Conservation (phyloP, 2,888 invertebrate genomes). For the Carabus problematicus region DNA sequence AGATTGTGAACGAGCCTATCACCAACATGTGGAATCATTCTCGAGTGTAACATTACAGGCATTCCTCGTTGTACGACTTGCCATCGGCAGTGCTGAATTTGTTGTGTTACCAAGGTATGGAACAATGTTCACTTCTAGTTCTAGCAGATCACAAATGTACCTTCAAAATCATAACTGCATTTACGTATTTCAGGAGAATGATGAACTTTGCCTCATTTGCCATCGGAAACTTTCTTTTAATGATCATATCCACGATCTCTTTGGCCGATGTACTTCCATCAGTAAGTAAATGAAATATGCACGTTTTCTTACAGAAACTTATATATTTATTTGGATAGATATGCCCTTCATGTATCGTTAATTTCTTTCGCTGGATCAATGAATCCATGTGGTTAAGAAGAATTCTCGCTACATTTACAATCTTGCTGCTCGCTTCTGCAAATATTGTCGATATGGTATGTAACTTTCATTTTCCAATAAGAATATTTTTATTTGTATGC, state of each 20-base stretch:
- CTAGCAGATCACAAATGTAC: neutral
- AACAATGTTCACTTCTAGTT: neutral
- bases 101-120: conserved; percentile 65
- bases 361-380: conserved; percentile 65
- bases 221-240: conserved; percentile 54
- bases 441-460: conserved; percentile 69
- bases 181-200: conserved; percentile 52
- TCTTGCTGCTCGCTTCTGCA: conserved; percentile 64
- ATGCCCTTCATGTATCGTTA: conserved; percentile 61
- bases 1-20: conserved; percentile 72
- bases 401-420: conserved; percentile 64
- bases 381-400: conserved; percentile 65
- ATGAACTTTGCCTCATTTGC: conserved; percentile 56
- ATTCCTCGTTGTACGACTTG: conserved; percentile 68
- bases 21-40: conserved; percentile 69
- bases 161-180: neutral
- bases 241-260: conserved; percentile 55
- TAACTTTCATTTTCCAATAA: neutral
- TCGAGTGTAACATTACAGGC: conserved; percentile 71
- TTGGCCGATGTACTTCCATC: conserved; percentile 57
- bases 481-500: neutral
- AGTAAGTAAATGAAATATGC: conserved; percentile 51
- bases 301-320: neutral
- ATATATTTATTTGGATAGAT: conserved; percentile 49
- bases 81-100: conserved; percentile 63